A percentile compares a stretch with the other conserved stretches of the same genome.
phyloP scores from a whole-genome alignment of 2,113 vertebrate species.

The Microtus richardsoni region DNA sequence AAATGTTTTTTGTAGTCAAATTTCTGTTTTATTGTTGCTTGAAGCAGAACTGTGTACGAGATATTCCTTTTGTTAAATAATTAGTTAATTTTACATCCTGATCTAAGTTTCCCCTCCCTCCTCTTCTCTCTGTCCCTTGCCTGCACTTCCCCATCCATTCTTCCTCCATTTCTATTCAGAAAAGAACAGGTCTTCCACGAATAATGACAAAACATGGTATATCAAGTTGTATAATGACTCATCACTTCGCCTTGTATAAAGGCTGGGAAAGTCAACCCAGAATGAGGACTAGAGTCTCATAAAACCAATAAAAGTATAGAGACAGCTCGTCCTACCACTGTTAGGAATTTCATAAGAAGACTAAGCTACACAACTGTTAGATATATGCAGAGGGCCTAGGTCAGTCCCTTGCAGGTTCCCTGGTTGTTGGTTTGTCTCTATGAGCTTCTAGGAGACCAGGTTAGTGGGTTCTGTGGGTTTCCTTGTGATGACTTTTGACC shows the following conservation, averaged over 20 bases:
- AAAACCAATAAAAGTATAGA: neutral
- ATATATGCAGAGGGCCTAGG: neutral
- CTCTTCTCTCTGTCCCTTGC: neutral
- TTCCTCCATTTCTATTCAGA: neutral
- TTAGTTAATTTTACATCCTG: neutral
- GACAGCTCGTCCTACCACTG: neutral
- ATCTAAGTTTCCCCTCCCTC: neutral
- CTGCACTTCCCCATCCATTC: neutral
- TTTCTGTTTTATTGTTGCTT: slow-evolving; percentile 58
- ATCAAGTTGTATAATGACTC: neutral
- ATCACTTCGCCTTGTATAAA: neutral
- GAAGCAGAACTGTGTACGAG: slow-evolving; percentile 7
- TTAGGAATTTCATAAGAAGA: neutral
- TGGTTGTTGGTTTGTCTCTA: neutral
- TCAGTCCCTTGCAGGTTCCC: neutral
- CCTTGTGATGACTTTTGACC: neutral
- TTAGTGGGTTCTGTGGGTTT: neutral
- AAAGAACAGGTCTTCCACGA: neutral
- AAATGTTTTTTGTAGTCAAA: neutral
- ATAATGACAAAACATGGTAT: neutral
- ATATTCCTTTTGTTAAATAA: neutral
- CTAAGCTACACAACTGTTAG: neutral
- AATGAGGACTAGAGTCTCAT: neutral
- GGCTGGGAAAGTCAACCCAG: neutral
- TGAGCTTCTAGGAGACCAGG: neutral